Percentiles rank a stretch among this genome's conserved stretches.
phyloP scores from a whole-genome alignment of 30 jellyfish, hydroid and myxozoan species.

The Clytia hemisphaerica region DNA sequence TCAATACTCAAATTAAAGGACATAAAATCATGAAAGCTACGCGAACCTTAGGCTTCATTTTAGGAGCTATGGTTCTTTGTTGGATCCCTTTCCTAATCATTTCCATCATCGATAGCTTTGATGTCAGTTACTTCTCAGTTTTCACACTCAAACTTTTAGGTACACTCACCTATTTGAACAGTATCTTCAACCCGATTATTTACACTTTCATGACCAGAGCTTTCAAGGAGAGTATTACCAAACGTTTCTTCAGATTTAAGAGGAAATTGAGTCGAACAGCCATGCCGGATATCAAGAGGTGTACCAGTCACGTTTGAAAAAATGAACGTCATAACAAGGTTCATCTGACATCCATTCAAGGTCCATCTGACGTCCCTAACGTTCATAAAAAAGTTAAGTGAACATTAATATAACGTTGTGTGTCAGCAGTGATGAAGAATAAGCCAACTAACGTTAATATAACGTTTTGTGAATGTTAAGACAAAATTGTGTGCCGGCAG shows the following conservation, averaged over 20 bases:
- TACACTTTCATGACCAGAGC: constrained; percentile 83
- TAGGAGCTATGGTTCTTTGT: constrained; percentile 60
- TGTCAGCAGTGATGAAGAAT: too few species aligned
- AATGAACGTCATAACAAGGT: too few species aligned
- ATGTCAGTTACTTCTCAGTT: constrained; percentile 25
- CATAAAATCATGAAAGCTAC: constrained; percentile 78
- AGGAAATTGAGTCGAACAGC: neutral
- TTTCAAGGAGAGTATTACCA: constrained; percentile 45
- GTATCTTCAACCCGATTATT: constrained; percentile 68
- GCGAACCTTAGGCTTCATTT: constrained; percentile 70
- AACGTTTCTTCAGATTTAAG: neutral
- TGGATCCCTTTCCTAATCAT: constrained; percentile 79
- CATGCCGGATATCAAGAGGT: too few species aligned
- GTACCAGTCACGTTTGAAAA: too few species aligned
- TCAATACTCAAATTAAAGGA: constrained; percentile 25
- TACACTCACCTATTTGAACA: constrained; percentile 65
- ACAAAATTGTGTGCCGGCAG: too few species aligned
- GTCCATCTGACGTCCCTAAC: too few species aligned
- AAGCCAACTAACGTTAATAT: too few species aligned
- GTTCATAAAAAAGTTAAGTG: too few species aligned
- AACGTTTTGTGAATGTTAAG: too few species aligned
- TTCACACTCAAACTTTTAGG: constrained; percentile 63
- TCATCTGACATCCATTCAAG: too few species aligned
- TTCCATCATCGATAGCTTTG: constrained; percentile 39
- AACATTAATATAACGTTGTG: too few species aligned